Evolutionary conservation across 2,113 vertebrate genomes (phyloP), one percentile per base, ranked within the genome.

Genomic region (Thunnus maccoyii): DNA sequence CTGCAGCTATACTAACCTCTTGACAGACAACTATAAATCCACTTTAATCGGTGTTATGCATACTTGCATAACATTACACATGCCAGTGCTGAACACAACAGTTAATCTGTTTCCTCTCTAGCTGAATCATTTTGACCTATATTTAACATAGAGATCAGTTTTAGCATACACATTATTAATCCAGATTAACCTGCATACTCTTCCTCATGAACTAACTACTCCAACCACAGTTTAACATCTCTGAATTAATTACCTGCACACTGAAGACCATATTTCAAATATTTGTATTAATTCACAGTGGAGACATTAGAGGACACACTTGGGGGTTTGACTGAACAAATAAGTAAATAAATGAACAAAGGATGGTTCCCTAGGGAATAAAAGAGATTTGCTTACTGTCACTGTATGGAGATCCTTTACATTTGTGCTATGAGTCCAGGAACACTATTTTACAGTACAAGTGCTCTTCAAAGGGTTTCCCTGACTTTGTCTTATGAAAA

Each of bases 131-230:
- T 80, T 32, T 81, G 83, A 85, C 78, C 82, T 69, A 17, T 62
- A 22, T 77, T 80, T 85, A 72, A 71, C 57, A 70, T 20, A 20
- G 52, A 64, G 44, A 27, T 47, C 57, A 70, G 58, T 60, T 22
- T 36, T 64, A 62, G 22, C 41, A 71, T 18, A 36, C 54, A 44
- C 63, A 72, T 82, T 87, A 22, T 22, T 22, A 85, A 77, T 88
- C 32, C 50, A 68, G 58, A 85, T 89, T 67, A 83, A 86, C 73
- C 76, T 78, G 52, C 57, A 62, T 52, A 48, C 58, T 57, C 76
- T 52, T 51, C 36, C 44, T 67, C 56, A 64, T 60, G n/a, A 57
- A 32, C 18, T 22, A 66, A 65, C 54, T 47, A 44, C 46, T 51
- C 25, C 47, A 64, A 20, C 32, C 57, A 5, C 65, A 72, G 70